phyloP scores from a whole-genome alignment of 2,113 vertebrate species.

The Epinephelus cyanopodus region DNA sequence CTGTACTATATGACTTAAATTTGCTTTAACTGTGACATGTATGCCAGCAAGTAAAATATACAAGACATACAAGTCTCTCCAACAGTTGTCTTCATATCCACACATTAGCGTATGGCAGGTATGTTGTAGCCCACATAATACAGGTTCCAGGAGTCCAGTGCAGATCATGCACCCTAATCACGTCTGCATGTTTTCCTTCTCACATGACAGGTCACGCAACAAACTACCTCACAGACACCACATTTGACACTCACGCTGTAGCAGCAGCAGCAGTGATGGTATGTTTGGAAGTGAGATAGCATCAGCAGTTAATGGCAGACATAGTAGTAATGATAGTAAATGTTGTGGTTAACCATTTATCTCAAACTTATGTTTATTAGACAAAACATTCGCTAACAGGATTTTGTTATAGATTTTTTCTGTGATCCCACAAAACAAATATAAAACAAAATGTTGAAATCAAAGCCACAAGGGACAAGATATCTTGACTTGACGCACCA shows the following conservation, averaged over 20 bases:
- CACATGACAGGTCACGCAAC: conserved; percentile 33
- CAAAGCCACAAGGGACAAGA: background rate
- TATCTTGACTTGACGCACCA: background rate
- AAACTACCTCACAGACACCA: background rate
- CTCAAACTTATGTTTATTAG: background rate
- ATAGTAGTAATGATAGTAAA: background rate
- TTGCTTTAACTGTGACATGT: background rate
- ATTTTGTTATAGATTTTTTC: background rate
- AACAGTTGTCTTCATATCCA: conserved; percentile 34
- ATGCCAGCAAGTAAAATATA: conserved; percentile 6
- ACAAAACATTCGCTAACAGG: too few species aligned
- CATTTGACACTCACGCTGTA: background rate
- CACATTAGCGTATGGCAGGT: conserved; percentile 32
- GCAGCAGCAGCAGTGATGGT: background rate
- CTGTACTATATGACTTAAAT: background rate
- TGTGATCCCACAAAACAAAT: too few species aligned
- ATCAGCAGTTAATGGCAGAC: background rate
- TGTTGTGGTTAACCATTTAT: too few species aligned
- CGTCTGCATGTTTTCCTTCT: conserved; percentile 43
- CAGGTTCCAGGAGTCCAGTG: conserved; percentile 33
- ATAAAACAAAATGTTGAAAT: background rate
- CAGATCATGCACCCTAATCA: conserved; percentile 21
- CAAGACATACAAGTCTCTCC: conserved; percentile 10
- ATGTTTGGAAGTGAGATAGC: background rate
- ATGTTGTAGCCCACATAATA: conserved; percentile 33